Conservation (phyloP, 2,888 invertebrate genomes). For the Sinohyriopsis cumingii region DNA sequence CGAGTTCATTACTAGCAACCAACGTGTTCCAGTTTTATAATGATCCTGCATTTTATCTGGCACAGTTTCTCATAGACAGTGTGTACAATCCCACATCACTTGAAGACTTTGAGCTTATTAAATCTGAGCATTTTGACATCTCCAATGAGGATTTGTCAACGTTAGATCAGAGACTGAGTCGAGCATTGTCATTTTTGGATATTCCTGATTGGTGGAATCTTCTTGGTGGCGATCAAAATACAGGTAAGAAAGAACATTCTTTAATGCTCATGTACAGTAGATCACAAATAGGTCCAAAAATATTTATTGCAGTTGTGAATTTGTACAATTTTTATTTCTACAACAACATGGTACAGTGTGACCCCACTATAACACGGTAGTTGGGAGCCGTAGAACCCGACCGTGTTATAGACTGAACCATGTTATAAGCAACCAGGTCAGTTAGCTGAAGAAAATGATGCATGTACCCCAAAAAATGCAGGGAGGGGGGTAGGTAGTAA, state of each 20-base stretch:
- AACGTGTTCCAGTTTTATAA: slow-evolving; percentile 48
- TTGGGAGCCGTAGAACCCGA: too few relatives aligned
- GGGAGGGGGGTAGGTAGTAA: too few relatives aligned
- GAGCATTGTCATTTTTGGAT: slow-evolving; percentile 48
- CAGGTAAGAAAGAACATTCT: slow-evolving; percentile 25
- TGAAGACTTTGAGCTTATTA: slow-evolving; percentile 59
- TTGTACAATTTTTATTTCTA: too few relatives aligned
- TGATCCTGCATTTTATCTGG: slow-evolving; percentile 57
- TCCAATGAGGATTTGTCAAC: slow-evolving; percentile 60
- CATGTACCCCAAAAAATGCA: too few relatives aligned
- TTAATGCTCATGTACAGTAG: too few relatives aligned
- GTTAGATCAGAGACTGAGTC: slow-evolving; percentile 54
- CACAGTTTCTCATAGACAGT: slow-evolving; percentile 59
- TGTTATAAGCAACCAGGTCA: too few relatives aligned
- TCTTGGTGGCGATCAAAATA: slow-evolving; percentile 45
- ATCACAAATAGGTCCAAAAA: too few relatives aligned
- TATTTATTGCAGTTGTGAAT: too few relatives aligned
- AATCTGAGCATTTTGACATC: slow-evolving; percentile 61
- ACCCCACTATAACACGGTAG: too few relatives aligned
- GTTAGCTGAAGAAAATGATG: too few relatives aligned
- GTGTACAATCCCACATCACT: slow-evolving; percentile 54
- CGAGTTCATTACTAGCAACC: slow-evolving; percentile 32
- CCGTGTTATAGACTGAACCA: too few relatives aligned
- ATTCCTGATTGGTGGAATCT: slow-evolving; percentile 60
- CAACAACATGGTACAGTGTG: too few relatives aligned